Evolutionary conservation across 2,888 invertebrate genomes (phyloP).

Genomic region (Phrixothrix hirtus): DNA sequence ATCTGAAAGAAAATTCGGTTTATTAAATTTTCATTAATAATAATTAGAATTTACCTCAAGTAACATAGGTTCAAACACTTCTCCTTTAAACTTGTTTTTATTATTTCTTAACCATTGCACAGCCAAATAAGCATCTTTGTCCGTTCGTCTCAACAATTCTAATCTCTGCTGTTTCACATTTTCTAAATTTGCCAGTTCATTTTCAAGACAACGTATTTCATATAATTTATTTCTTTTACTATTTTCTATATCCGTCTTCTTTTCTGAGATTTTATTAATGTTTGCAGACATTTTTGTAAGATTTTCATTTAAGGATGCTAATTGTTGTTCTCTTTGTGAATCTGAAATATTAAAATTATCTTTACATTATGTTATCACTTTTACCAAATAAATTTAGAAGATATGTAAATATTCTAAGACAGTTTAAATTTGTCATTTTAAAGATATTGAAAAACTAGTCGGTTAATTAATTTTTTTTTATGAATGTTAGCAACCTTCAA

Average conservation of each 20-base stretch:
- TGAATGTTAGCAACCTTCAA: no score
- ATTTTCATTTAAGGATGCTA: conserved; percentile 15
- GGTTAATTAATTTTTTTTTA: no score
- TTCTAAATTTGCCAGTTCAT: conserved; percentile 56
- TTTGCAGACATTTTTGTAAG: conserved; percentile 16
- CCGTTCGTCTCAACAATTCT: conserved; percentile 57
- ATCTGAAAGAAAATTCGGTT: conserved; percentile 54
- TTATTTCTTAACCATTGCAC: conserved; percentile 76
- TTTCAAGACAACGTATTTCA: conserved; percentile 52
- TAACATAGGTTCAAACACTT: conserved; percentile 82
- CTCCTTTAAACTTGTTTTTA: conserved; percentile 64
- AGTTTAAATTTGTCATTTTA: no score
- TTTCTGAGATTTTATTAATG: conserved; percentile 20
- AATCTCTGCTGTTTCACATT: conserved; percentile 61
- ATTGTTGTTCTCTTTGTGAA: conserved; percentile 9
- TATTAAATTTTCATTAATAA: background rate
- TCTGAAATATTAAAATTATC: conserved; percentile 13
- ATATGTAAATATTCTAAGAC: no score
- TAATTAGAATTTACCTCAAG: conserved; percentile 72
- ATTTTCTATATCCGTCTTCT: conserved; percentile 20
- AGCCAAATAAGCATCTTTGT: conserved; percentile 69
- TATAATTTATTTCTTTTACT: conserved; percentile 28
- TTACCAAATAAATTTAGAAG: no score
- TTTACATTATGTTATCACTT: no score
- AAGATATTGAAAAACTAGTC: no score